Conservation (phyloP, 2,797 vertebrate species). For the Pseudochirops cupreus region DNA sequence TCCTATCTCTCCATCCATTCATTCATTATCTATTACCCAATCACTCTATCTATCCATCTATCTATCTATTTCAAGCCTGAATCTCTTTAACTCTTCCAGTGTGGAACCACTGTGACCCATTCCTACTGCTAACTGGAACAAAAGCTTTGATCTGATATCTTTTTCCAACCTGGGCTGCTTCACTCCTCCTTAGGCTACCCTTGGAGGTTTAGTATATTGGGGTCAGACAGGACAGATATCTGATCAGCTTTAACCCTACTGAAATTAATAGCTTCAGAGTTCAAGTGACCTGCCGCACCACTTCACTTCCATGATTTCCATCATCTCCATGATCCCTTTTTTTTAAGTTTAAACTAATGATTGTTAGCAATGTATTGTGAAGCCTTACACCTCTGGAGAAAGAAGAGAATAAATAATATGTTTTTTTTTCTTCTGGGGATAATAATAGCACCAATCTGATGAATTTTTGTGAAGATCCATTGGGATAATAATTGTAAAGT, state of each 20-base stretch:
- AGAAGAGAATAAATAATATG: not conserved
- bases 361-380: conserved; percentile 61
- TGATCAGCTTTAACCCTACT: not conserved
- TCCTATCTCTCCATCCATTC: too few species aligned
- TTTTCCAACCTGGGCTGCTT: not conserved
- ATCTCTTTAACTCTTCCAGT: not conserved
- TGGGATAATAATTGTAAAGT: not conserved
- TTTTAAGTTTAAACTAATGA: conserved; percentile 61
- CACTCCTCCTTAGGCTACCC: not conserved
- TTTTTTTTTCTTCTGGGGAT: not conserved
- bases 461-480: not conserved
- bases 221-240: not conserved
- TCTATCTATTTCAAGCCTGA: too few species aligned
- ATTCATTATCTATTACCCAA: not conserved
- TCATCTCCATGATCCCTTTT: not conserved
- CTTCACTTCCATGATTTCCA: not conserved
- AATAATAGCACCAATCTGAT: not conserved
- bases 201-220: not conserved
- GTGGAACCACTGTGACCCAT: not conserved
- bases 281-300: not conserved
- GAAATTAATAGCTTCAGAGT: not conserved
- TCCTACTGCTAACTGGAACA: not conserved
- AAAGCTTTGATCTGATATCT: not conserved
- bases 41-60: not conserved
- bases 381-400: conserved; percentile 3